Evolutionary conservation across 2,888 invertebrate species (phyloP).

Genomic region (Dynastes grantii): DNA sequence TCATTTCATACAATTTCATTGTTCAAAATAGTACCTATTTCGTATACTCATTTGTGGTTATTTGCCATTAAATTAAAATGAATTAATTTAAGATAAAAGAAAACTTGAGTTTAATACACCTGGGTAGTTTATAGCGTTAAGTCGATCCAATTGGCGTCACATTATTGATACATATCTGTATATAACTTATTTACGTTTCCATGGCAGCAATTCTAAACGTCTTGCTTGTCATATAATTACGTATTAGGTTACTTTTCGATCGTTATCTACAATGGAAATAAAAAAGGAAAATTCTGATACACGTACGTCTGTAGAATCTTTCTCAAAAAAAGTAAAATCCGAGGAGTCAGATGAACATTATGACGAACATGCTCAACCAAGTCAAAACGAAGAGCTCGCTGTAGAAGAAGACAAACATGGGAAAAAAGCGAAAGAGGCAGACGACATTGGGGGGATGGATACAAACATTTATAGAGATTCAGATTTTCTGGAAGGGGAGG

Average conservation of each 20-base stretch:
- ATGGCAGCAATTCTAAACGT: constrained; percentile 17
- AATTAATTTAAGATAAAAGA: too few species aligned
- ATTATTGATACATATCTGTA: too few species aligned
- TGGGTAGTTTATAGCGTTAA: too few species aligned
- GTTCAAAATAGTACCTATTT: too few species aligned
- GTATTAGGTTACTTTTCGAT: constrained; percentile 14
- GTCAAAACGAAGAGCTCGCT: not conserved
- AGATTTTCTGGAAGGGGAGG: constrained; percentile 15
- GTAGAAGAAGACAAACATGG: too few species aligned
- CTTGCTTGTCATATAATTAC: not conserved
- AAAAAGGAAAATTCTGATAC: not conserved
- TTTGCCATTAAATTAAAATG: too few species aligned
- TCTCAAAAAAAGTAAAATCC: not conserved
- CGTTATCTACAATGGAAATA: too few species aligned
- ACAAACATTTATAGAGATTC: constrained; percentile 18
- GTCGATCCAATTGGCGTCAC: too few species aligned
- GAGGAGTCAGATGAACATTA: not conserved
- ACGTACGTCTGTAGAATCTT: constrained; percentile 4
- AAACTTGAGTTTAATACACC: too few species aligned
- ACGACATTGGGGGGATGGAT: not conserved
- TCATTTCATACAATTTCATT: too few species aligned
- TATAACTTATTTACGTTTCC: constrained; percentile 7
- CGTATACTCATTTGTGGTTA: too few species aligned
- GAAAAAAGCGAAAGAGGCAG: too few species aligned
- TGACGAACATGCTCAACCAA: not conserved